Base-by-base conservation (phyloP, 2,113 vertebrate species). In the Sinocyclocheilus maitianheensis region DNA sequence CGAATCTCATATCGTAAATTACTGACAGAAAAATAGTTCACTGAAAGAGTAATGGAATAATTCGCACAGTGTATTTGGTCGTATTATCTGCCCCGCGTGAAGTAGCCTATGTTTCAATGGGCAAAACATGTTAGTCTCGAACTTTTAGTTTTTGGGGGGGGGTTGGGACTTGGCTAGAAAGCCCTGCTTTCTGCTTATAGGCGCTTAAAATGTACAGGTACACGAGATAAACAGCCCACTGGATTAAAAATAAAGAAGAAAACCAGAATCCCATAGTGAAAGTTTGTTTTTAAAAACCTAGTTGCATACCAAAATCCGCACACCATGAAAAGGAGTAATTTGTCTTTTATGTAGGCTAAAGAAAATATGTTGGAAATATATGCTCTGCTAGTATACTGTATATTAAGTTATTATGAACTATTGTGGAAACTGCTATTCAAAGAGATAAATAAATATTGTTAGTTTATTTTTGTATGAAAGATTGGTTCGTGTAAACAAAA, bases 321-420 rank as follows among this genome's bases (percentile, higher is more conserved):
- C 77, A 62, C 34, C 6, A 79, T 26, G 13, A 76, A 78, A 65
- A 30, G 1, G 5, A 0, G 9, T n/a, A 1, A n/a, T 14, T 40
- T 16, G n/a, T 63, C 22, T 48, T 67, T 65, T n/a, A 81, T 81
- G 40, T 81, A 34, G 30, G 30, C 30, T 34, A 16, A 46, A 24
- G 1, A 30, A 48, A 75, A 46, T 74, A 43, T 71, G 13, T 24
- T 69, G 14, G 16, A 67, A 24, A 72, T 80, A 91, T 94, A 92
- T 95, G 94, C 26, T 95, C 92, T 94, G 89, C 93, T 93, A 92
- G 30, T 34, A 34, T 34, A 34, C 30, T 34, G 30, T 76, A 94
- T 93, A 92, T 95, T 96, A 96, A 96, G 95, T 97, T 97, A 96
- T 96, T 84, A 30, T 96, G 94, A 91, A 87, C 46, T 94, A 90